Percentiles rank a stretch among this genome's conserved stretches.
phyloP scores from a whole-genome alignment of 2,113 vertebrate genomes.

The Varanus komodoensis region DNA sequence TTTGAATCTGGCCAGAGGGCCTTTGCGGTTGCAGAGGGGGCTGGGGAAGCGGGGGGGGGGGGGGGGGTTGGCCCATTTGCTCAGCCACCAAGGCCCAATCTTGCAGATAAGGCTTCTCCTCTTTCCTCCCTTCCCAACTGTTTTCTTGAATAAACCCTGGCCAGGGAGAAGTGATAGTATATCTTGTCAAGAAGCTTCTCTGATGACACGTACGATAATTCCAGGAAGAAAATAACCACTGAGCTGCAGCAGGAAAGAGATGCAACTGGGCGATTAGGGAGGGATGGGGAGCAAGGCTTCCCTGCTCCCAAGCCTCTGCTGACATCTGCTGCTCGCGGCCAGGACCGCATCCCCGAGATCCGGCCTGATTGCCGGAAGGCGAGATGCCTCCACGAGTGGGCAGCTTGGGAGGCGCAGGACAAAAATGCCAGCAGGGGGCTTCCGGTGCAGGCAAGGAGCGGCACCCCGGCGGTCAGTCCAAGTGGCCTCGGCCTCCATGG shows the following conservation, averaged over 20 bases:
- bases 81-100: background rate
- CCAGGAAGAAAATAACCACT: background rate
- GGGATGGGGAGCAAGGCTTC: rapidly evolving
- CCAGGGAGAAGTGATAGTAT: background rate
- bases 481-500: background rate
- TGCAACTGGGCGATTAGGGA: too few species aligned
- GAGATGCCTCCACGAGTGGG: background rate
- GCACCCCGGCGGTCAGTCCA: background rate
- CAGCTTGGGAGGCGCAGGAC: too few species aligned
- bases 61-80: background rate
- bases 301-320: slow-evolving; percentile 49
- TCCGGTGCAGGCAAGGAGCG: background rate
- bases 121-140: too few species aligned
- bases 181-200: background rate
- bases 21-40: background rate
- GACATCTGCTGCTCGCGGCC: slow-evolving; percentile 54
- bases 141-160: background rate
- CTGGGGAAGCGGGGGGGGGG: too few species aligned
- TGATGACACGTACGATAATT: background rate
- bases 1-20: background rate
- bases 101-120: background rate
- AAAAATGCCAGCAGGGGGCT: background rate
- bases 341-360: slow-evolving; percentile 34
- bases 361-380: background rate
- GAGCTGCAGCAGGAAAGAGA: background rate